Evolutionary conservation across 1,140 invertebrate species (phyloP).

Genomic region (Eciton burchellii): DNA sequence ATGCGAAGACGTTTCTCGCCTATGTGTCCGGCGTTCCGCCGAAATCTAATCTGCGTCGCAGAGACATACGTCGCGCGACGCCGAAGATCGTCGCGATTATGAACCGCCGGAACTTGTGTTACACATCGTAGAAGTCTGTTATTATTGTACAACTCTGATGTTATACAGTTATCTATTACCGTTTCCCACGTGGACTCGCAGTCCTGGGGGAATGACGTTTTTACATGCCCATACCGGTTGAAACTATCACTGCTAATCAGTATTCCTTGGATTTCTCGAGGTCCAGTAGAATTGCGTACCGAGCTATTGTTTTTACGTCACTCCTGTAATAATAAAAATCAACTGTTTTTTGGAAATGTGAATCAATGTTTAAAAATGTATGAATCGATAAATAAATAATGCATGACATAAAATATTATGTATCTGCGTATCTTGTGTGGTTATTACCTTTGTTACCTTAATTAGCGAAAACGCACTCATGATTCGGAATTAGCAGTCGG

Average conservation of each 20-base stretch:
- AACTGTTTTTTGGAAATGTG: constrained; percentile 70
- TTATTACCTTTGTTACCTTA: neutral
- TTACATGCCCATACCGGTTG: constrained; percentile 49
- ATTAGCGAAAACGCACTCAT: too few species aligned
- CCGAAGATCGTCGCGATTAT: constrained; percentile 14
- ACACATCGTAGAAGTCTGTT: constrained; percentile 55
- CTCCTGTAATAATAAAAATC: constrained; percentile 69
- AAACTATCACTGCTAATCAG: constrained; percentile 56
- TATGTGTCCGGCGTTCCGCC: neutral
- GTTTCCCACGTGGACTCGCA: constrained; percentile 38
- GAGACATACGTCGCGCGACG: neutral
- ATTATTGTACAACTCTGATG: constrained; percentile 56
- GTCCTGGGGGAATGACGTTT: constrained; percentile 45
- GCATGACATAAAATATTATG: constrained; percentile 64
- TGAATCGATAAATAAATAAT: constrained; percentile 73
- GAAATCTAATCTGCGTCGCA: neutral
- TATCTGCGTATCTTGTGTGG: neutral
- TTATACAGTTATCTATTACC: constrained; percentile 45
- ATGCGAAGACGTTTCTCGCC: neutral
- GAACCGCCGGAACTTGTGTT: constrained; percentile 34
- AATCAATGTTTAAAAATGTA: constrained; percentile 74
- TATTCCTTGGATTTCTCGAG: constrained; percentile 65
- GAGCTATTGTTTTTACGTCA: constrained; percentile 68
- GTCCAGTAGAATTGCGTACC: constrained; percentile 66
- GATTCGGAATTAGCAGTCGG: too few species aligned